These are phyloP conservation scores for Drepana falcataria DNA, from an alignment of 2,888 invertebrate genomes.

Conservation along the genomic window DNA sequence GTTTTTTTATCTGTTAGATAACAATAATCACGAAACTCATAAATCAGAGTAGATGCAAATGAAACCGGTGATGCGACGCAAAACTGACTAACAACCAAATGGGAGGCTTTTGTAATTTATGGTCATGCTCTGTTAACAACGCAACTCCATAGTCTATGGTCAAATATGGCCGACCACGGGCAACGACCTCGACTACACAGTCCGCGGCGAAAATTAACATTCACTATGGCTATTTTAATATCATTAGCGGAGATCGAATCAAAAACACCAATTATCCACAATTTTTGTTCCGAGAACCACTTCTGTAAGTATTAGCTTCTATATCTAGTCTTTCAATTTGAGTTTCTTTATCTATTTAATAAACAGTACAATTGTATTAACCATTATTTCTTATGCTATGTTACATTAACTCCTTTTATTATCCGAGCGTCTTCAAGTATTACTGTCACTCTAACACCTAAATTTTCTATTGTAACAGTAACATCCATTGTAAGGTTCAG, in stretches of 20 bases:
- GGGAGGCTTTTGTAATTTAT: slow-evolving; percentile 49
- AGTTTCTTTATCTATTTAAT: background rate
- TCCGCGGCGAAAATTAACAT: slow-evolving; percentile 52
- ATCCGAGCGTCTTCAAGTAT: background rate
- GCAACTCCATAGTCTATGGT: slow-evolving; percentile 50
- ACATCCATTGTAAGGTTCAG: slow-evolving; percentile 7
- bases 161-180: slow-evolving; percentile 48
- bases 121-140: slow-evolving; percentile 61
- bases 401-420: background rate
- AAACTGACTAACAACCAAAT: slow-evolving; percentile 44
- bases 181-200: slow-evolving; percentile 41
- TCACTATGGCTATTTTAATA: slow-evolving; percentile 41
- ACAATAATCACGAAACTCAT: background rate
- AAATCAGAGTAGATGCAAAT: slow-evolving; percentile 31
- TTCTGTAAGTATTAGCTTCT: background rate
- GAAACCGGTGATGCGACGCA: slow-evolving; percentile 49
- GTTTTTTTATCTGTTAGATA: background rate
- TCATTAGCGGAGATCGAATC: slow-evolving; percentile 34
- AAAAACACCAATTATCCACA: slow-evolving; percentile 10
- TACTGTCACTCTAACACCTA: background rate
- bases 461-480: slow-evolving; percentile 8
- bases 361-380: background rate
- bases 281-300: slow-evolving; percentile 3
- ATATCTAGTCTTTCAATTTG: slow-evolving; percentile 1
- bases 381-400: background rate